Percentiles rank a stretch among this genome's conserved stretches.
Evolutionary conservation across 2,113 vertebrate species (phyloP).

Genomic region (Hydrolagus affinis): DNA sequence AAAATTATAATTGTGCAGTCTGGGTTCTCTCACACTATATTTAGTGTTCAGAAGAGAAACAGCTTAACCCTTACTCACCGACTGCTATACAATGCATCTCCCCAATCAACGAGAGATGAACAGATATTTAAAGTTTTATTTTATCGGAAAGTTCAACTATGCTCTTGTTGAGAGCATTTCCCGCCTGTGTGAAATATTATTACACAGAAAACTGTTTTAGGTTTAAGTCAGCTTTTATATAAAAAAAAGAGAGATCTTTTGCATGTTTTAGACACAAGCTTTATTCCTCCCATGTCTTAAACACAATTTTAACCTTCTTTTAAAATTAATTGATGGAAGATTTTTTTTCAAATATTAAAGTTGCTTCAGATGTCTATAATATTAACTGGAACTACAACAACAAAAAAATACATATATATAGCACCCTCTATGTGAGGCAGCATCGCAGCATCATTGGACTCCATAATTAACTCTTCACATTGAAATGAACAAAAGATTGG

Average conservation of each 20-base stretch:
- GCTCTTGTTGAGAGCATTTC: constrained; percentile 1
- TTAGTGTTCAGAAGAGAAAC: constrained; percentile 36
- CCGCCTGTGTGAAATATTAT: constrained; percentile 4
- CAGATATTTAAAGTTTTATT: constrained; percentile 24
- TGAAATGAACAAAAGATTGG: background rate
- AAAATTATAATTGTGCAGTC: constrained; percentile 37
- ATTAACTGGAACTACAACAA: too few relatives aligned
- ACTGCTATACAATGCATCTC: constrained; percentile 44
- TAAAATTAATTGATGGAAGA: background rate
- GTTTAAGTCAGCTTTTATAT: background rate
- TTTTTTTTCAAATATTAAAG: background rate
- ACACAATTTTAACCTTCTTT: background rate
- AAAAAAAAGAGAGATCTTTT: background rate
- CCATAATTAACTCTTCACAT: background rate
- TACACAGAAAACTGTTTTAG: too few relatives aligned
- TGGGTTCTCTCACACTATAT: constrained; percentile 37
- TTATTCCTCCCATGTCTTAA: background rate
- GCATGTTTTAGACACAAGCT: background rate
- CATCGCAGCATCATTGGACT: background rate
- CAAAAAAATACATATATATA: background rate
- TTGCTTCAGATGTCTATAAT: background rate
- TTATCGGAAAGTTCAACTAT: constrained; percentile 18
- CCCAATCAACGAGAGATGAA: constrained; percentile 35
- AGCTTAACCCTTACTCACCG: constrained; percentile 36
- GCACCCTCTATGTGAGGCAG: background rate